Evolutionary conservation across 2,797 vertebrate species (phyloP).

Genomic region (Enteromius fasciolatus): DNA sequence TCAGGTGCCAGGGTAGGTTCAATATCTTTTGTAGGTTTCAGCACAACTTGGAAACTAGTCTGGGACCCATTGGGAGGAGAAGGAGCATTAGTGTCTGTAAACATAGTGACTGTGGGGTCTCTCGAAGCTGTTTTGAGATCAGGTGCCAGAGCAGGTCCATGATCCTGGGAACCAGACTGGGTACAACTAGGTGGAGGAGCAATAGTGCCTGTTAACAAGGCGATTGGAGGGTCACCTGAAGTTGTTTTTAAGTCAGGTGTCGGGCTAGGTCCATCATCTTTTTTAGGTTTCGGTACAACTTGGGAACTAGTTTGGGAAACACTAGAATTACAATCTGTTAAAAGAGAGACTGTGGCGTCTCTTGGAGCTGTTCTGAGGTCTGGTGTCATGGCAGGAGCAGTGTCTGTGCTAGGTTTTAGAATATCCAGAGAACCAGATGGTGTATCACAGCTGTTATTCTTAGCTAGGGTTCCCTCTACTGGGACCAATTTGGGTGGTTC

Average conservation of each 20-base stretch:
- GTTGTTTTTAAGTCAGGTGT: not conserved
- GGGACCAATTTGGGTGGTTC: conserved; percentile 5
- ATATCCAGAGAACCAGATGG: not conserved
- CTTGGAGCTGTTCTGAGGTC: not conserved
- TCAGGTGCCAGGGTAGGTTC: not conserved
- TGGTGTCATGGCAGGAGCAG: not conserved
- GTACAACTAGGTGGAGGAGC: not conserved
- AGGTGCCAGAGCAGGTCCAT: not conserved
- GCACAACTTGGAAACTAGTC: too few species aligned
- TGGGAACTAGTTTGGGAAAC: not conserved
- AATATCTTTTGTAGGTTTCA: not conserved
- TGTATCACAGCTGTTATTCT: not conserved
- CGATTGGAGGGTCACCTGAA: not conserved
- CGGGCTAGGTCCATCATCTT: not conserved
- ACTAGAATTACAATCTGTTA: not conserved
- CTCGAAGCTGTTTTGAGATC: not conserved
- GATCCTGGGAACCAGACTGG: not conserved
- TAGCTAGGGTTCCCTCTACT: not conserved
- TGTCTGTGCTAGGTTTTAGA: not conserved
- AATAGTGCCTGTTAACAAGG: not conserved
- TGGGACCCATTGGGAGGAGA: not conserved
- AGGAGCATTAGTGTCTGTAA: conserved; percentile 1
- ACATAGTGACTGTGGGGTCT: not conserved
- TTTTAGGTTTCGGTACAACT: not conserved
- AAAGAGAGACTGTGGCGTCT: not conserved